Base-by-base conservation (phyloP, 2,888 invertebrate genomes). In the Melinopterus prodromus region DNA sequence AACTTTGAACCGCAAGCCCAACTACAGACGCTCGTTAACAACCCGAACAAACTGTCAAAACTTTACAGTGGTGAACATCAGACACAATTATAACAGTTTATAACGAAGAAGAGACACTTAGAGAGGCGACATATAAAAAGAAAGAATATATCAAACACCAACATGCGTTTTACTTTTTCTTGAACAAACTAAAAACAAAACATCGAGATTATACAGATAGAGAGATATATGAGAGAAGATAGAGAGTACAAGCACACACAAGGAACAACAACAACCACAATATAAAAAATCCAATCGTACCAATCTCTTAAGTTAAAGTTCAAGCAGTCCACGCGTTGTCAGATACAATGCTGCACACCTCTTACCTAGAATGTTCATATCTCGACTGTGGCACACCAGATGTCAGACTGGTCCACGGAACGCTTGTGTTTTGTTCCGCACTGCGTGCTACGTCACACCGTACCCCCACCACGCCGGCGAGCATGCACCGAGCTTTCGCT, bases 321-420 rank as follows among this genome's bases (percentile, higher is more conserved):
- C 53, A 53, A 53, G 53, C 53, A 83, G 85, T 84, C 84, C 85
- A 84, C 85, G 82, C 82, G 82, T 79, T 70, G 76, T 53, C 12
- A 53, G 26, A 26, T 26, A 53, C 71, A 26, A 53, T 53, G 53
- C 53, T 53, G 53, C 53, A 53, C 74, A 37, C 84, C 85, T 88
- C 89, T 89, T 89, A 89, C 89, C 89, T 89, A 89, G 87, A 88
- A 89, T 89, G 89, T 89, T 89, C 89, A 89, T 90, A 89, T 89
- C 89, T 89, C 88, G 86, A 88, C 89, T 86, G 87, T 85, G 85
- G 87, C 87, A 89, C 89, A 89, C 88, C 88, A 89, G 89, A 89
- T 89, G 89, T 89, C 89, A 86, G 88, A 88, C 88, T 88, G 88
- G 86, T 87, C 84, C 85, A 85, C 84, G 84, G 84, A 85, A 84